Evolutionary conservation across 2,797 vertebrate species (phyloP), one percentile per base, ranked within the genome.

Genomic region (Trematomus bernacchii): DNA sequence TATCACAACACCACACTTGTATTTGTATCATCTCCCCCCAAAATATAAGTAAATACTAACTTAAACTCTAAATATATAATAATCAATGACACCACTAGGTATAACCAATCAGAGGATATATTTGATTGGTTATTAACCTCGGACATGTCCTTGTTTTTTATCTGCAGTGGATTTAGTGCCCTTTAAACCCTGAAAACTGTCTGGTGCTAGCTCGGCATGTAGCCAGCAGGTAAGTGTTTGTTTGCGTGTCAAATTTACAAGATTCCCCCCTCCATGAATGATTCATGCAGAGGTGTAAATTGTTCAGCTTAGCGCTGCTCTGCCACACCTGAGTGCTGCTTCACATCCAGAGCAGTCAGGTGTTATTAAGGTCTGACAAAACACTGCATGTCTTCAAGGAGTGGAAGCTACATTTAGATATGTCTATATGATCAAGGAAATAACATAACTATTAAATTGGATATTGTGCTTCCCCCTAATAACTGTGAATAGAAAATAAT

Each of bases 161-260:
- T 63, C 47, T 53, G 61, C 66, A 63, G 67, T 10, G 54, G 2
- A 61, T 23, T 51, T 14, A 30, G 1, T 30, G 11, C 47, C 14
- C 33, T 33, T 6, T 18, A 52, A 40, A 47, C 46, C 10, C 37
- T 27, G 53, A 10, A 19, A 8, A n/a, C n/a, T n/a, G n/a, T n/a
- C 21, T 4, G 54, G 37, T 2, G 74, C 71, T 72, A 61, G 23
- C 33, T 27, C 48, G 76, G 66, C 73, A 52, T 23, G 67, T 76
- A 47, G 61, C 68, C 66, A 23, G 61, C 37, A 57, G 83, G 71
- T 75, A 42, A 72, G 66, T 60, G 73, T 83, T 67, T 55, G 67
- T 66, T 48, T 59, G n/a, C 79, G 83, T 86, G 79, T 68, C 40
- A 83, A 79, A 87, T 87, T 81, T 21, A 84, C 50, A 14, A 63